Conservation (phyloP, 2,113 vertebrate species). For the Prochilodus magdalenae region DNA sequence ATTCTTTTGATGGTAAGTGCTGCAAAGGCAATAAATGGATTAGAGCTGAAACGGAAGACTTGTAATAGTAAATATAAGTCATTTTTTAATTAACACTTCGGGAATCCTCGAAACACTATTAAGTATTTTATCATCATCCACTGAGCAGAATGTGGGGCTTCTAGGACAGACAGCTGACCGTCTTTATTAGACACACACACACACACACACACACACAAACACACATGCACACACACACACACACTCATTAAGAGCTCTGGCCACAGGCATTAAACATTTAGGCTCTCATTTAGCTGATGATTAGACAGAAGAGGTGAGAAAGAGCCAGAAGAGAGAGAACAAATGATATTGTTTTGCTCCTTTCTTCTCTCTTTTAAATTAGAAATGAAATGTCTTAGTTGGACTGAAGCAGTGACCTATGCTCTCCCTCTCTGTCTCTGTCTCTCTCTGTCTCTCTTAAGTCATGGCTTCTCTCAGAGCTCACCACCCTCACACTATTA, state of each 20-base stretch:
- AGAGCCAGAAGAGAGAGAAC: slow-evolving; percentile 7
- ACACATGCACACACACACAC: slow-evolving; percentile 22
- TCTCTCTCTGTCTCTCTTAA: neutral
- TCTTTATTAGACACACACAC: slow-evolving; percentile 5
- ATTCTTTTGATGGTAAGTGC: too few species aligned
- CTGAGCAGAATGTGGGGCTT: neutral
- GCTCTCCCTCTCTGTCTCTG: neutral
- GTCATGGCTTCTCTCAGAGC: slow-evolving; percentile 2
- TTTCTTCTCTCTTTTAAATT: slow-evolving; percentile 26
- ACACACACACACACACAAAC: slow-evolving; percentile 13
- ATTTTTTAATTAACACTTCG: neutral
- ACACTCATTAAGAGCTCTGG: slow-evolving; percentile 24
- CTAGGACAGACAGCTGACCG: neutral
- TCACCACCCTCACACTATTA: neutral
- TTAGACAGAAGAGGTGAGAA: slow-evolving; percentile 31
- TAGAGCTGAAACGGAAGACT: too few species aligned
- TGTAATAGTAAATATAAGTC: neutral
- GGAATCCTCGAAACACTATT: neutral
- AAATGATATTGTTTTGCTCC: slow-evolving; percentile 24
- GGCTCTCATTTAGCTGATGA: slow-evolving; percentile 44
- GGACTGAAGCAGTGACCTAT: slow-evolving; percentile 9
- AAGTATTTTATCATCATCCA: neutral
- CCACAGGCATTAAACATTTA: slow-evolving; percentile 53
- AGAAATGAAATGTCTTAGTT: slow-evolving; percentile 28
- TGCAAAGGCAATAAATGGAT: too few species aligned